phyloP scores from a whole-genome alignment of 2,113 vertebrate species.

The Pomatostomus ruficeps region DNA sequence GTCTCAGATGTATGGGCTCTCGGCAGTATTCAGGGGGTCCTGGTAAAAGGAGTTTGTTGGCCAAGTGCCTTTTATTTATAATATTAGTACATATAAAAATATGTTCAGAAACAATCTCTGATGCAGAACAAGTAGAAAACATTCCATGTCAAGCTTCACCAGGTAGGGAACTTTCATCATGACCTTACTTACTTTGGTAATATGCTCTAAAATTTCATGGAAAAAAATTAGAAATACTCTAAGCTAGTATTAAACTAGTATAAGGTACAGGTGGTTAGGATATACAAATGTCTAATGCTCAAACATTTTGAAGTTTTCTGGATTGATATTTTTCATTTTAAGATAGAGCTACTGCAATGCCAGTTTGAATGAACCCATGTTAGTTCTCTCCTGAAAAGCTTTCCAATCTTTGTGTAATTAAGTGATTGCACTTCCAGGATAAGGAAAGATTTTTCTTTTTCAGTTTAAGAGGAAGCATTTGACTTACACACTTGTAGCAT shows the following conservation, averaged over 20 bases:
- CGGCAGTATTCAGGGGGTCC: background rate
- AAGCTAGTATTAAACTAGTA: background rate
- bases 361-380: background rate
- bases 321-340: background rate
- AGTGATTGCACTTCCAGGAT: background rate
- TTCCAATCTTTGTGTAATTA: background rate
- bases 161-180: background rate
- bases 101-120: background rate
- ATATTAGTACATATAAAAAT: background rate
- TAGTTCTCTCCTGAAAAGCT: background rate
- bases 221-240: background rate
- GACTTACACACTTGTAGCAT: background rate
- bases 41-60: background rate
- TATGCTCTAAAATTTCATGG: background rate
- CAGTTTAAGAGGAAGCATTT: background rate
- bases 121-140: background rate
- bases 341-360: background rate
- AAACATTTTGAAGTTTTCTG: background rate
- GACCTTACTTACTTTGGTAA: background rate
- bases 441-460: background rate
- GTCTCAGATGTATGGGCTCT: fast-evolving
- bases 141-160: background rate
- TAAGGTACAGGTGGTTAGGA: background rate
- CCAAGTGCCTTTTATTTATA: background rate
- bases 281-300: background rate